Evolutionary conservation across 2,113 vertebrate species (phyloP).

Genomic region (Sapayoa aenigma): DNA sequence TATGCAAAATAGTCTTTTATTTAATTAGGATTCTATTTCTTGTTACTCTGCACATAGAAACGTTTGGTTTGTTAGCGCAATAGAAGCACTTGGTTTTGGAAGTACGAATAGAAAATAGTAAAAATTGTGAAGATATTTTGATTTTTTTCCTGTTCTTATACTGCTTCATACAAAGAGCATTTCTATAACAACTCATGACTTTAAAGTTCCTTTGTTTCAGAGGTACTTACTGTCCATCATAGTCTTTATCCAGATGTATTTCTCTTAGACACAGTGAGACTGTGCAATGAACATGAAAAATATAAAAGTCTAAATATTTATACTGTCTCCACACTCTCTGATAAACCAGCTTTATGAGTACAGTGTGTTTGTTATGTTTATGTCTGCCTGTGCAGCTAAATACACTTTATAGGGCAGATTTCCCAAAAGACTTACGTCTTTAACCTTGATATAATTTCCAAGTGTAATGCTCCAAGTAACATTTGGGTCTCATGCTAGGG

Average conservation of each 20-base stretch:
- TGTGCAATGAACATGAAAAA: not conserved
- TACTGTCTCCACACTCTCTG: not conserved
- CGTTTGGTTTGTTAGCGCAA: not conserved
- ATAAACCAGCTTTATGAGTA: not conserved
- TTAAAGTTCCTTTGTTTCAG: not conserved
- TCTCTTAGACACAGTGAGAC: not conserved
- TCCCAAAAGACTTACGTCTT: not conserved
- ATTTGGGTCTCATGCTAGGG: not conserved
- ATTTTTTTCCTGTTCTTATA: not conserved
- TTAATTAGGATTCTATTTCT: not conserved
- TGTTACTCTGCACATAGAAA: not conserved
- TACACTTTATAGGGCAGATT: not conserved
- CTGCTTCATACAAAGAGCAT: not conserved
- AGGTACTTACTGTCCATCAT: not conserved
- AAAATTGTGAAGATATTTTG: not conserved
- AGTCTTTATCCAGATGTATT: not conserved
- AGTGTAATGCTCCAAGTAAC: not conserved
- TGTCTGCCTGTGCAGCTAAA: not conserved
- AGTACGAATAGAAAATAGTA: not conserved
- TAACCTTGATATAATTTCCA: not conserved
- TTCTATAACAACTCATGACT: not conserved
- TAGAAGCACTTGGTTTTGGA: not conserved
- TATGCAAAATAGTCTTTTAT: not conserved
- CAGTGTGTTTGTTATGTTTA: not conserved
- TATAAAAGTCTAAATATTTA: not conserved